Evolutionary conservation across 1,140 invertebrate genomes (phyloP), one percentile per base, ranked within the genome.

Genomic region (Spodoptera litura): DNA sequence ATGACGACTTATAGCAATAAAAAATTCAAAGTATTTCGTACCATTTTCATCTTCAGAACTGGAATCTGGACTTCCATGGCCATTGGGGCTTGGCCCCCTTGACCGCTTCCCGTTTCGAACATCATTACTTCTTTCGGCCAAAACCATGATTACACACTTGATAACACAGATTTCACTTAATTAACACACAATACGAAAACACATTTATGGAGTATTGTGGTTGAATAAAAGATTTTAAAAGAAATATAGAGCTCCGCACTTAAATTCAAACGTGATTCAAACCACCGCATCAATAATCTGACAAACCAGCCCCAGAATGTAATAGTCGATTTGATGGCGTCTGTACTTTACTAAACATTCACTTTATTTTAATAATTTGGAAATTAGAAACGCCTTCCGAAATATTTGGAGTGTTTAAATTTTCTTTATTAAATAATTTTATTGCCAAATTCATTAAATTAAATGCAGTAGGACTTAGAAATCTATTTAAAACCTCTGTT

Each of bases 51-150:
- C 97, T 85, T 97, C 97, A 80, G 97, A 97, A 87, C 96, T 97
- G 62, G 96, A 96, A 82, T 97, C 97, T 62, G 97, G 97, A 87
- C 96, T 96, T 87, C 96, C 96, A 94, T 97, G 97, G 81, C 97
- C 97, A 95, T 98, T 98, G 78, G 98, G 98, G 95, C 97, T 98
- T 88, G 97, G 97, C 89, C 97, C 98, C 89, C 97, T 96, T 81
- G 98, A 98, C 93, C 97, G 96, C 83, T 97, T 96, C 61, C 98
- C 98, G 94, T 98, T 98, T 88, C 97, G 95, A 80, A 97, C 96
- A 94, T 98, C 97, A 80, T 95, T 96, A 94, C 97, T 97, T 95
- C 97, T 97, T 91, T 98, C 98, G 11, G 97, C 97, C 91, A 98
- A 96, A 88, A 98, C 98, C 98, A 98, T 98, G 90, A 94, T 95